Evolutionary conservation across 1,140 invertebrate genomes (phyloP).

Genomic region (Leptoteleia sp.): DNA sequence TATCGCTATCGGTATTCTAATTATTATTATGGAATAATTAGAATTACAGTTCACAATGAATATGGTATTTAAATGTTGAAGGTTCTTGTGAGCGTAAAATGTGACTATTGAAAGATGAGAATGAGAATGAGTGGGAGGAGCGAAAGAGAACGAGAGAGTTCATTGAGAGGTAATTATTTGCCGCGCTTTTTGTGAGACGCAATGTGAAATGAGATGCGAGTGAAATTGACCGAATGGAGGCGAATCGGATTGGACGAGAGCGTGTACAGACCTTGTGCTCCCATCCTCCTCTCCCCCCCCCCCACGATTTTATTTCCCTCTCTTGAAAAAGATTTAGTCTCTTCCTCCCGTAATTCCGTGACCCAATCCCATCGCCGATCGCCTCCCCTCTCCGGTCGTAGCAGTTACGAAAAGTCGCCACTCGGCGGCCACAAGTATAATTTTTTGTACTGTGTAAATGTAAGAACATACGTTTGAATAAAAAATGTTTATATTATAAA

Average conservation of each 20-base stretch:
- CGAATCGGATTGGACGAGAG: slow-evolving; percentile 70
- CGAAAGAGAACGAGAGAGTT: slow-evolving; percentile 1
- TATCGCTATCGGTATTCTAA: slow-evolving; percentile 73
- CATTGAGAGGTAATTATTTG: too few relatives aligned
- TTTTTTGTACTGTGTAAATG: slow-evolving; percentile 84
- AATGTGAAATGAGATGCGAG: slow-evolving; percentile 31
- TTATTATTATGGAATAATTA: slow-evolving; percentile 70
- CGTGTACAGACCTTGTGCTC: slow-evolving; percentile 72
- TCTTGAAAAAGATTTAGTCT: slow-evolving; percentile 55
- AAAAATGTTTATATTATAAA: slow-evolving; percentile 82
- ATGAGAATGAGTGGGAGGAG: slow-evolving; percentile 19
- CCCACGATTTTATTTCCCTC: not conserved
- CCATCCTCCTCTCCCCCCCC: not conserved
- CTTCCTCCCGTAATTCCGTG: slow-evolving; percentile 67
- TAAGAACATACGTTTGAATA: slow-evolving; percentile 83
- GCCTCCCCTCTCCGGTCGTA: slow-evolving; percentile 76
- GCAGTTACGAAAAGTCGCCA: slow-evolving; percentile 76
- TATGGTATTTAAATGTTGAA: slow-evolving; percentile 81
- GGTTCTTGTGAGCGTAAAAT: slow-evolving; percentile 66
- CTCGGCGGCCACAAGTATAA: slow-evolving; percentile 80
- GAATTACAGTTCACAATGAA: slow-evolving; percentile 74
- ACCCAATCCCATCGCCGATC: slow-evolving; percentile 65
- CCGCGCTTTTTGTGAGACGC: too few relatives aligned
- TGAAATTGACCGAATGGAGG: slow-evolving; percentile 72
- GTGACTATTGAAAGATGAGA: slow-evolving; percentile 33